Conservation (phyloP, 2,888 invertebrate species). For the Emmelina monodactyla region DNA sequence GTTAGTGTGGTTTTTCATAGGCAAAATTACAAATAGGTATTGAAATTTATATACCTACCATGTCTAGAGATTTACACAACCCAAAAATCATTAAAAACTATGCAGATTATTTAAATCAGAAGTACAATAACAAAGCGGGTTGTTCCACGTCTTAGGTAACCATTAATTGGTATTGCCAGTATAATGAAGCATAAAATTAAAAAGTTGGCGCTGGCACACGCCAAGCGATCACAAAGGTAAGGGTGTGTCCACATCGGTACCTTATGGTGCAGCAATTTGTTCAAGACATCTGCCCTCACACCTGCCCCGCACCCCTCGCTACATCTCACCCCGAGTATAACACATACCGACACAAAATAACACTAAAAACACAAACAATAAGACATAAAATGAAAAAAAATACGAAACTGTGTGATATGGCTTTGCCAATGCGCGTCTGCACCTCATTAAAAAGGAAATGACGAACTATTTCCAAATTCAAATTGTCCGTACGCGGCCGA, state of each 20-base stretch:
- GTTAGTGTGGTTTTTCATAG: too few species aligned
- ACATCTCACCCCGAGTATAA: constrained; percentile 22
- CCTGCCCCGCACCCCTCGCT: constrained; percentile 46
- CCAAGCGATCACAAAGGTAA: constrained; percentile 45
- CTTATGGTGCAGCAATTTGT: constrained; percentile 63
- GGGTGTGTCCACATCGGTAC: constrained; percentile 55
- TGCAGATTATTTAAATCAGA: too few species aligned
- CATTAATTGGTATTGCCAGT: constrained; percentile 54
- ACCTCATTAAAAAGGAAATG: constrained; percentile 61
- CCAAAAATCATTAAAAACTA: too few species aligned
- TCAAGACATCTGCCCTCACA: constrained; percentile 64
- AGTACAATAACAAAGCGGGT: too few species aligned
- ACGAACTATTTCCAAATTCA: constrained; percentile 42
- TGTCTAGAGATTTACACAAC: too few species aligned
- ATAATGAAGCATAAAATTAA: constrained; percentile 67
- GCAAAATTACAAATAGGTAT: too few species aligned
- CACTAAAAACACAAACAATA: neutral
- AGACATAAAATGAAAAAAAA: neutral
- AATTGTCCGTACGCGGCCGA: constrained; percentile 44
- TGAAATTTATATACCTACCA: too few species aligned
- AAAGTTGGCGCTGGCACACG: constrained; percentile 52
- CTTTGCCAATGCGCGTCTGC: constrained; percentile 47
- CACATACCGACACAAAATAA: constrained; percentile 42
- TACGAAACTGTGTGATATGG: constrained; percentile 32
- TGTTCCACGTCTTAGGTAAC: too few species aligned